phyloP scores from a whole-genome alignment of 2,797 vertebrate genomes.

The Myotis planiceps region DNA sequence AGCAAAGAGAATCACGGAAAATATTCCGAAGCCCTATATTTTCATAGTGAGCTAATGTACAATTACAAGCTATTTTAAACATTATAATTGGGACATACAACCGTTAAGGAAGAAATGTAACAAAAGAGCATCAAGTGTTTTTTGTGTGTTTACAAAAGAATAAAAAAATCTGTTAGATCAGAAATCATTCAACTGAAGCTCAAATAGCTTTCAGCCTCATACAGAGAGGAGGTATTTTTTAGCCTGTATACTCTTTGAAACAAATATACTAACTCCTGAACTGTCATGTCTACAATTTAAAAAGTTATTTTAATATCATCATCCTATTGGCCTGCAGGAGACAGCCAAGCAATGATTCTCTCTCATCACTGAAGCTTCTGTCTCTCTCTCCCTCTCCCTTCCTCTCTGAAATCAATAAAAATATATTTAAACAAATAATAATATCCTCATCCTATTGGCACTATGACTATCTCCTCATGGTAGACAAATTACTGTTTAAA shows the following conservation, averaged over 20 bases:
- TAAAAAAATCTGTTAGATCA: not conserved
- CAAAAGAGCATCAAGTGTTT: not conserved
- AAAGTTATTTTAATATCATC: not conserved
- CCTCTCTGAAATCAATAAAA: too few relatives aligned
- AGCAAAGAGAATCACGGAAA: not conserved
- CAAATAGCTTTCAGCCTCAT: not conserved
- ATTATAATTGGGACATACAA: not conserved
- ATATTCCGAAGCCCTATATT: not conserved
- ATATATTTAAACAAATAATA: too few relatives aligned
- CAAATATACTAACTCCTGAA: not conserved
- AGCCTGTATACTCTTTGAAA: not conserved
- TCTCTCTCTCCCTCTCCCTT: too few relatives aligned
- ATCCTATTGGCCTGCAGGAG: not conserved
- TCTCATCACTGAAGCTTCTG: too few relatives aligned
- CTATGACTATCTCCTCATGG: not conserved
- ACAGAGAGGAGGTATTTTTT: not conserved
- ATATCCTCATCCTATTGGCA: not conserved
- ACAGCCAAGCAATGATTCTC: too few relatives aligned
- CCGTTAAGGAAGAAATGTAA: not conserved
- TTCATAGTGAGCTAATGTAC: not conserved
- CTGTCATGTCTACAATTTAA: not conserved
- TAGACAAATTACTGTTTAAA: not conserved
- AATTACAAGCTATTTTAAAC: not conserved
- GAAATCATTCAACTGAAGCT: not conserved
- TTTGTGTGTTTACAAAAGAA: not conserved